Conservation (phyloP, 2,888 invertebrate genomes). For the Maniola hyperantus region DNA sequence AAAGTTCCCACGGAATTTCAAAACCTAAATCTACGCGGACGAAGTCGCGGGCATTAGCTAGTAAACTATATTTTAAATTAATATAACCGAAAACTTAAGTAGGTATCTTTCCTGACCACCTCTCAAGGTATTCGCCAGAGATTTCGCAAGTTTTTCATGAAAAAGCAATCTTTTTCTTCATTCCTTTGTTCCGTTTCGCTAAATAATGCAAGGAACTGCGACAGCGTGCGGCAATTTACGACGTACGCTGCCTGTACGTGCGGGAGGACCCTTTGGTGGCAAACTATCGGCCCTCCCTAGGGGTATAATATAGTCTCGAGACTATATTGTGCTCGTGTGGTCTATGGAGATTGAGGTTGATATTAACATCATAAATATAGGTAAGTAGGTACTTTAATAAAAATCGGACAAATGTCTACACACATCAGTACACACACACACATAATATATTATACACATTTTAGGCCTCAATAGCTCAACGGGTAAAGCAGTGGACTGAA, state of each 20-base stretch:
- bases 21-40: too few species aligned
- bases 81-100: background rate
- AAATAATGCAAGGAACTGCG: constrained; percentile 32
- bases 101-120: background rate
- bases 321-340: background rate
- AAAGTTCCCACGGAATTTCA: too few species aligned
- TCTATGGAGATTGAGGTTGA: background rate
- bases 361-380: too few species aligned
- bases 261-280: constrained; percentile 17
- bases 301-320: background rate
- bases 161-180: constrained; percentile 13
- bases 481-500: too few species aligned
- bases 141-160: constrained; percentile 8
- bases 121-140: constrained; percentile 9
- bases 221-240: constrained; percentile 33
- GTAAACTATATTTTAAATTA: background rate
- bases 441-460: too few species aligned
- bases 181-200: constrained; percentile 22
- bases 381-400: too few species aligned
- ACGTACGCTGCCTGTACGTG: constrained; percentile 26
- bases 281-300: constrained; percentile 19
- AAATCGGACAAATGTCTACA: too few species aligned
- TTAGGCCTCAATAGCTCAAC: too few species aligned
- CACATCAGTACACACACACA: too few species aligned
- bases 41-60: too few species aligned